Conservation (phyloP, 2,113 vertebrate genomes). For the Dasyornis broadbenti region DNA sequence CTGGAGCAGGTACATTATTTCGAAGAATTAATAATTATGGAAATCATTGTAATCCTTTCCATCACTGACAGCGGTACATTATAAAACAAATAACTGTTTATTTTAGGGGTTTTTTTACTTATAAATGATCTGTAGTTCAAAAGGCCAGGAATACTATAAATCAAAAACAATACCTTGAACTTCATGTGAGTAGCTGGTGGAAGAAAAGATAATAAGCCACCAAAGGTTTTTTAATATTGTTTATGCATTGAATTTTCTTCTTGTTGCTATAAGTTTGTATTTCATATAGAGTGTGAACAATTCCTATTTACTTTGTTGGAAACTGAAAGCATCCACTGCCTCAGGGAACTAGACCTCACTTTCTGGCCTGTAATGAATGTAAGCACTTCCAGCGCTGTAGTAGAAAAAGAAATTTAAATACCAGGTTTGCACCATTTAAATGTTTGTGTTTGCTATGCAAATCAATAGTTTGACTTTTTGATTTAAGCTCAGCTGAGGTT, state of each 20-base stretch:
- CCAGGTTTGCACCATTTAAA: neutral
- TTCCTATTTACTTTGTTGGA: neutral
- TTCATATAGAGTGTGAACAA: neutral
- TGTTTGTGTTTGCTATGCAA: neutral
- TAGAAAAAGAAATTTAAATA: neutral
- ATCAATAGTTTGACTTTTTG: neutral
- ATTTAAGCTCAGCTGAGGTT: neutral
- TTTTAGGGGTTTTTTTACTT: neutral
- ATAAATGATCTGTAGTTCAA: conserved; percentile 13
- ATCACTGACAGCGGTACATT: neutral
- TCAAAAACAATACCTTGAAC: conserved; percentile 32
- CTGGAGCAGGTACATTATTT: conserved; percentile 6
- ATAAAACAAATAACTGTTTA: neutral
- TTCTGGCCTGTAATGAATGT: neutral
- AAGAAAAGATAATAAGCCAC: conserved; percentile 1
- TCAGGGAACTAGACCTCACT: neutral
- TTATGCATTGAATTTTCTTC: neutral
- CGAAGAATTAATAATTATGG: neutral
- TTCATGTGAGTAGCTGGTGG: neutral
- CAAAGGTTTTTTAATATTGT: neutral
- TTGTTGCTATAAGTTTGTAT: neutral
- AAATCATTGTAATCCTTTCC: neutral
- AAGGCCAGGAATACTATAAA: conserved; percentile 4
- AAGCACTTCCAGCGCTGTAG: neutral
- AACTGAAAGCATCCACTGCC: neutral